Evolutionary conservation across 2,797 vertebrate species (phyloP).

Genomic region (Eidolon dupreanum): DNA sequence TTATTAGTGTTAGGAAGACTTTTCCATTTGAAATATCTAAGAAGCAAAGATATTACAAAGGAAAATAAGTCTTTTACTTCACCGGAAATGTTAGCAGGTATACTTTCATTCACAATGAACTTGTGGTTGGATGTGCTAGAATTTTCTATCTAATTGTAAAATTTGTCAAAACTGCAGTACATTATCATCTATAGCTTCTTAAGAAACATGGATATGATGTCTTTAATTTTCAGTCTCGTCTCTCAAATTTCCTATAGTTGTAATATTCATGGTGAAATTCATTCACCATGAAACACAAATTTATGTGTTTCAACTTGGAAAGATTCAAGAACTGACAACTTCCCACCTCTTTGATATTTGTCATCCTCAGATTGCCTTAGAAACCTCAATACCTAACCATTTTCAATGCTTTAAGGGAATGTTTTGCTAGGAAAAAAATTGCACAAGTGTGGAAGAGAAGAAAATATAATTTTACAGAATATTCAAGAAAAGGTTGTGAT

Average conservation of each 20-base stretch:
- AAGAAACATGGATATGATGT: background rate
- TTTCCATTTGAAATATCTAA: conserved; percentile 27
- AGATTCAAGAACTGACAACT: conserved; percentile 1
- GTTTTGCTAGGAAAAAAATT: background rate
- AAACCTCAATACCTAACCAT: background rate
- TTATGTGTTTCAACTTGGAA: conserved; percentile 4
- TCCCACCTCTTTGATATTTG: conserved; percentile 26
- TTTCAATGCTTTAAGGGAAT: background rate
- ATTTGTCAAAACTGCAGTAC: background rate
- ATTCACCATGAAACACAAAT: conserved; percentile 4
- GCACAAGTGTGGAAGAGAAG: background rate
- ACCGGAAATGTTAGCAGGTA: background rate
- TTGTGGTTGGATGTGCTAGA: background rate
- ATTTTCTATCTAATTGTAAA: conserved; percentile 30
- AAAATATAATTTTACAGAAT: background rate
- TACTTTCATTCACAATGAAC: background rate
- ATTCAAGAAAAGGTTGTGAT: background rate
- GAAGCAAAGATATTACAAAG: background rate
- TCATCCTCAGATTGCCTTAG: background rate
- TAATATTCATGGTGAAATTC: conserved; percentile 24
- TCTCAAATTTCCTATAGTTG: background rate
- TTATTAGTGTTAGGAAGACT: background rate
- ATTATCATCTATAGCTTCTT: background rate
- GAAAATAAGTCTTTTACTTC: background rate
- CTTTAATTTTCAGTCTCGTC: conserved; percentile 31